These are phyloP conservation scores for Pantherophis alleghaniensis DNA, from an alignment of 2,797 vertebrate genomes.

Conservation along the genomic window DNA sequence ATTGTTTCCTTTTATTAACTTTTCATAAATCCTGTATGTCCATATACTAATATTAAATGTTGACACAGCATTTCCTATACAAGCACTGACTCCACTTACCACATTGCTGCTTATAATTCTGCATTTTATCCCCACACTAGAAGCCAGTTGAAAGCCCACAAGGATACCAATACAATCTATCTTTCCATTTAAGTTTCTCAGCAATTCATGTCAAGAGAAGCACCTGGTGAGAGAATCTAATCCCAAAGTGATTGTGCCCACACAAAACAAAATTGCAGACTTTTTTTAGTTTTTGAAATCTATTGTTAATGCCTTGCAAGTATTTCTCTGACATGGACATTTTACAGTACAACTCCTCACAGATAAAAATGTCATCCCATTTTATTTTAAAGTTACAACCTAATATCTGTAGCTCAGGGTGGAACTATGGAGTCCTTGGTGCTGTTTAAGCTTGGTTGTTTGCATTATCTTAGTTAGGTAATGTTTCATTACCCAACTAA, in stretches of 20 bases:
- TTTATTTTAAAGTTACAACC: neutral
- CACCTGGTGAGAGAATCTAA: neutral
- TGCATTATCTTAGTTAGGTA: neutral
- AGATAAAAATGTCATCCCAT: neutral
- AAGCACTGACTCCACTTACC: neutral
- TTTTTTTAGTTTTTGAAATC: neutral
- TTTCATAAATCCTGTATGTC: neutral
- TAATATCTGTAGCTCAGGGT: neutral
- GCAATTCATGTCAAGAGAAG: neutral
- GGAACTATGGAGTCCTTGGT: neutral
- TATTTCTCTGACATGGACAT: neutral
- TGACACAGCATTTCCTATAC: neutral
- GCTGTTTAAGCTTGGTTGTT: neutral
- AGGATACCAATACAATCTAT: neutral
- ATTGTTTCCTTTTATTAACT: constrained; percentile 24
- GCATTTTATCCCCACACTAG: neutral
- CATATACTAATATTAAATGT: neutral
- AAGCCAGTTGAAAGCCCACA: neutral
- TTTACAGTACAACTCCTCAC: neutral
- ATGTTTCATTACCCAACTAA: neutral
- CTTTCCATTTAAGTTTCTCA: neutral
- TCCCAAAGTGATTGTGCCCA: neutral
- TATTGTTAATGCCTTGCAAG: neutral
- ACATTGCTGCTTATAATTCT: neutral
- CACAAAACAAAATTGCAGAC: neutral